phyloP scores from a whole-genome alignment of 2,888 invertebrate genomes.

The Pyrocoelia pectoralis region DNA sequence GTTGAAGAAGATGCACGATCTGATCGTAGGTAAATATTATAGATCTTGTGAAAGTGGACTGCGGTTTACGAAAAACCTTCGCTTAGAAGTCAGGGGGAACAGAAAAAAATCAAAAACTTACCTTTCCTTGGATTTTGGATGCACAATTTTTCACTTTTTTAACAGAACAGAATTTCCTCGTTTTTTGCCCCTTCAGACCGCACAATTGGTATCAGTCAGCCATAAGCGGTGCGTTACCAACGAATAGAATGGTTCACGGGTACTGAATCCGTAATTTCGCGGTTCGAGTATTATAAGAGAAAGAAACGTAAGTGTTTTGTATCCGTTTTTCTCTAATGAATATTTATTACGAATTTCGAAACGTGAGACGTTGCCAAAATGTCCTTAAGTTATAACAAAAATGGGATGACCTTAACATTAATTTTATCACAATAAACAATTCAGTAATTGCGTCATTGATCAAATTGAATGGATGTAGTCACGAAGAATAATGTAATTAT shows the following conservation, averaged over 20 bases:
- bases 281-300: constrained; percentile 41
- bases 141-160: too few species aligned
- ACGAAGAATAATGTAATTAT: too few species aligned
- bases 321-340: constrained; percentile 17
- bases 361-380: background rate
- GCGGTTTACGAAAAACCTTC: too few species aligned
- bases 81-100: too few species aligned
- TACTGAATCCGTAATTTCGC: constrained; percentile 29
- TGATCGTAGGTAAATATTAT: background rate
- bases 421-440: too few species aligned
- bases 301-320: constrained; percentile 59
- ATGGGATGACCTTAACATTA: too few species aligned
- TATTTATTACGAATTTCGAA: background rate
- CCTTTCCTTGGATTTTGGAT: background rate
- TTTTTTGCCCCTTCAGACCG: background rate
- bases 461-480: too few species aligned
- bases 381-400: too few species aligned
- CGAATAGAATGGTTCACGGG: constrained; percentile 17
- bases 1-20: background rate
- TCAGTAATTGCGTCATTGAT: too few species aligned
- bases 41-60: too few species aligned
- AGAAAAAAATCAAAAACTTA: background rate
- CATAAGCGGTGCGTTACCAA: constrained; percentile 19
- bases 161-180: too few species aligned
- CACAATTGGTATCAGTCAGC: constrained; percentile 7